Evolutionary conservation across 2,888 invertebrate genomes (phyloP).

Genomic region (Agrotis segetum): DNA sequence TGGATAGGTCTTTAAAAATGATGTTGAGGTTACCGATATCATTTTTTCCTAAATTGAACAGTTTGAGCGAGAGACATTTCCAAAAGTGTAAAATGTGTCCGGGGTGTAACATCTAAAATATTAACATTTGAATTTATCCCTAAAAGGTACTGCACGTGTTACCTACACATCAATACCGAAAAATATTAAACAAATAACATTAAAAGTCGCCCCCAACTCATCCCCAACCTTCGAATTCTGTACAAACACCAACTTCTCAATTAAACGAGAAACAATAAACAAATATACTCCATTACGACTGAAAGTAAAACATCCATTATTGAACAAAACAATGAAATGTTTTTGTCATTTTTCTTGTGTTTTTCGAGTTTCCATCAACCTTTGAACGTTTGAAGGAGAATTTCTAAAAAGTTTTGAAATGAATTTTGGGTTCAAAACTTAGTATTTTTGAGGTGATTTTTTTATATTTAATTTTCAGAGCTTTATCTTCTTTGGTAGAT

Average conservation of each 20-base stretch:
- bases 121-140: no score
- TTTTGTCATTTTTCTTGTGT: slow-evolving; percentile 41
- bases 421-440: slow-evolving; percentile 3
- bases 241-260: slow-evolving; percentile 55
- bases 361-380: slow-evolving; percentile 33
- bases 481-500: no score
- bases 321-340: slow-evolving; percentile 33
- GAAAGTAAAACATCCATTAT: slow-evolving; percentile 60
- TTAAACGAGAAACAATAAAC: slow-evolving; percentile 53
- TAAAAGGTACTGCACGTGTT: background rate
- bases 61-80: no score
- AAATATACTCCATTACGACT: slow-evolving; percentile 58
- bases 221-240: slow-evolving; percentile 30
- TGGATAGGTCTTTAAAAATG: no score
- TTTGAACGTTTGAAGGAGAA: slow-evolving; percentile 37
- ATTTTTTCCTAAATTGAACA: no score
- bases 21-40: no score
- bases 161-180: slow-evolving; percentile 2
- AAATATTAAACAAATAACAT: slow-evolving; percentile 47
- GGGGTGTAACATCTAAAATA: no score
- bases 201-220: slow-evolving; percentile 21
- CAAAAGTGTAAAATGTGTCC: no score
- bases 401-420: background rate
- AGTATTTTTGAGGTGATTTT: slow-evolving; percentile 5
- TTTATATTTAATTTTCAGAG: background rate